phyloP scores from a whole-genome alignment of 2,888 invertebrate species.

The Drosophila bunnanda region DNA sequence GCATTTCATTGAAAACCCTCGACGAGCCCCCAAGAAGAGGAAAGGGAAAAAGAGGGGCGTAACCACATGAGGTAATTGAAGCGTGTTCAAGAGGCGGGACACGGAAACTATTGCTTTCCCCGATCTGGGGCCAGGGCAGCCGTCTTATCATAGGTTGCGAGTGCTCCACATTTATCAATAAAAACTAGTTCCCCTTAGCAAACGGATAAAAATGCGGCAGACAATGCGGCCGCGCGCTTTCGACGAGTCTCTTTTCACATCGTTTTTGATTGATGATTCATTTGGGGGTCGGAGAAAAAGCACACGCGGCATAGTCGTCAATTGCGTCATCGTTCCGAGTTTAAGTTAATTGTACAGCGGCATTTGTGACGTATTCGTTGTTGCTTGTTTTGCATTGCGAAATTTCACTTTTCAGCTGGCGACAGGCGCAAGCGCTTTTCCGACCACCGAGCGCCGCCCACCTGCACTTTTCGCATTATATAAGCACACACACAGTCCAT shows the following conservation, averaged over 20 bases:
- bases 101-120: conserved; percentile 4
- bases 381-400: conserved; percentile 34
- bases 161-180: neutral
- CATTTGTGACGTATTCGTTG: conserved; percentile 54
- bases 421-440: conserved; percentile 66
- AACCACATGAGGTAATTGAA: conserved; percentile 11
- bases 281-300: conserved; percentile 45
- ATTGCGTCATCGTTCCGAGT: conserved; percentile 69
- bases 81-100: neutral
- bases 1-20: conserved; percentile 48
- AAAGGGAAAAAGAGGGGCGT: conserved; percentile 12
- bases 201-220: conserved; percentile 21
- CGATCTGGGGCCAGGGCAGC: conserved; percentile 20
- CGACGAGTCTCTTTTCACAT: neutral
- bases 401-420: conserved; percentile 70
- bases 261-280: conserved; percentile 60
- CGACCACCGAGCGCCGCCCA: conserved; percentile 35
- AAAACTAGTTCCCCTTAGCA: conserved; percentile 19
- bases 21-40: conserved; percentile 68
- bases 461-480: conserved; percentile 74
- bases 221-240: conserved; percentile 40
- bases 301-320: conserved; percentile 69
- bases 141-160: conserved; percentile 19
- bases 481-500: conserved; percentile 44
- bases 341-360: conserved; percentile 20